Evolutionary conservation across 2,113 vertebrate species (phyloP).

Genomic region (Trachemys scripta): DNA sequence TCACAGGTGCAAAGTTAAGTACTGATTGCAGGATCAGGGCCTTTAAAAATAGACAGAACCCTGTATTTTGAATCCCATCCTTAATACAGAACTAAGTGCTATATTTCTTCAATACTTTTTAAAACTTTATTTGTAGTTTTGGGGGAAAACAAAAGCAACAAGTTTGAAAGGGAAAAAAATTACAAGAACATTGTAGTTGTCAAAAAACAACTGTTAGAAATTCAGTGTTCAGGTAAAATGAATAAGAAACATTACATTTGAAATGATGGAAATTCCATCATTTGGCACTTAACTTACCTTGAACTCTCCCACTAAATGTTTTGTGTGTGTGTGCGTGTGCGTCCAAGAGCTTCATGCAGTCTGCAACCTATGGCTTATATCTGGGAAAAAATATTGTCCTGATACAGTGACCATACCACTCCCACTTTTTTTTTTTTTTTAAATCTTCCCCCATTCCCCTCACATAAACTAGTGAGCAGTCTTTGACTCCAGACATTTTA

Average conservation of each 20-base stretch:
- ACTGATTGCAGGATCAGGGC: too few species aligned
- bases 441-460: neutral
- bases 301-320: slow-evolving; percentile 27
- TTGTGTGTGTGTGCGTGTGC: neutral
- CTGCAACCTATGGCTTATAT: neutral
- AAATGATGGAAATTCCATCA: neutral
- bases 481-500: neutral
- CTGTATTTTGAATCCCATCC: neutral
- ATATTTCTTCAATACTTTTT: neutral
- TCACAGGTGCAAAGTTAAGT: neutral
- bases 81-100: neutral
- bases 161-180: too few species aligned
- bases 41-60: too few species aligned
- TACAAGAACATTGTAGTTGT: too few species aligned
- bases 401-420: neutral
- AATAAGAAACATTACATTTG: neutral
- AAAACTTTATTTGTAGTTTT: too few species aligned
- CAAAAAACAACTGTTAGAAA: neutral
- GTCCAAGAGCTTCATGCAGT: neutral
- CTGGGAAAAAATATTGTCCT: neutral
- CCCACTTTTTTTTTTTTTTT: neutral
- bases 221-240: neutral
- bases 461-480: neutral
- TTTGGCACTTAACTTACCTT: slow-evolving; percentile 35
- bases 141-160: too few species aligned